Base-by-base conservation (phyloP, 1,140 invertebrate genomes). In the Scylla paramamosain region DNA sequence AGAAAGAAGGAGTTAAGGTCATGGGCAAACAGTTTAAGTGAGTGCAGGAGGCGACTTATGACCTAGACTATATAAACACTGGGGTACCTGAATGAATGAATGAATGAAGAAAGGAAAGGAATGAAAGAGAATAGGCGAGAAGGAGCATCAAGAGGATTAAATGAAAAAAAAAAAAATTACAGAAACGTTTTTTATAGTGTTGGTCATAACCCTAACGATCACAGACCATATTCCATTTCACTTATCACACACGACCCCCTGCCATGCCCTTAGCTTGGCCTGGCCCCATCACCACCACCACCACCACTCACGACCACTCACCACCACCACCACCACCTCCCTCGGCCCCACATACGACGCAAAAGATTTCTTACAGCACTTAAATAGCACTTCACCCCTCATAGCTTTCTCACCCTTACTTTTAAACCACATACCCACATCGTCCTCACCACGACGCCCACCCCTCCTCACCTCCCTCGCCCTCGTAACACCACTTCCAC, bases 221-320 rank as follows among this genome's bases (percentile, higher is more conserved):
- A 6, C 25, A 59, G 52, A 59, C 52, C 52, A 59, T 12, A 59
- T 77, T 0, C 67, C 67, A 20, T 20, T 20, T 77, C 25, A 77
- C 67, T 20, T 77, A 77, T 20, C 67, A n/a, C 20, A 77, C n/a
- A 25, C 67, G 2, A 39, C 20, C 52, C 20, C n/a, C 67, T 25
- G 67, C 67, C 67, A 25, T 77, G 25, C 67, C 67, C 67, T 77
- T n/a, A 7, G 16, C 67, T n/a, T 77, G 20, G 67, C 67, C 67
- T n/a, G 67, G 8, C 46, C 8, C n/a, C 45, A 89, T 28, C 89
- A 48, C 89, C 46, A 91, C 89, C 89, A 91, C 89, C 45, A 90
- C 8, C 88, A 45, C 32, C 14, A 4, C 46, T 48, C 29, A 90
- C 39, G 39, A 90, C 88, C 88, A 7, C 39, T 28, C 88, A 4